A percentile compares a stretch with the other conserved stretches of the same genome.
phyloP scores from a whole-genome alignment of 2,797 vertebrate species.

The Karalla daura region DNA sequence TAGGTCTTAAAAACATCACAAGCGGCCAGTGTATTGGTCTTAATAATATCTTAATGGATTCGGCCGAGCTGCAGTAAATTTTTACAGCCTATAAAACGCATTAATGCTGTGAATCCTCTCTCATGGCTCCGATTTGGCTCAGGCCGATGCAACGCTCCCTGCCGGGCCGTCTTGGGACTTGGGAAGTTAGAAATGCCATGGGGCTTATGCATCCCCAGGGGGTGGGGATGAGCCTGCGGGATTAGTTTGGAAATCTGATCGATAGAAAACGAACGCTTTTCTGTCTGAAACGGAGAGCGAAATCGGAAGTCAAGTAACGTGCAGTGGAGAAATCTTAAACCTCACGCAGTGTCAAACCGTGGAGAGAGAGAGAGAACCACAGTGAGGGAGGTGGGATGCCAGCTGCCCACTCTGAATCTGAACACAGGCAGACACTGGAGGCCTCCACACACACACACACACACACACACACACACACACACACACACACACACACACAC shows the following conservation, averaged over 20 bases:
- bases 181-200: too few relatives aligned
- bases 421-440: conserved; percentile 35
- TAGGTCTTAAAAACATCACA: background rate
- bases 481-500: conserved; percentile 40
- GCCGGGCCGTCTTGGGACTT: too few relatives aligned
- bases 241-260: background rate
- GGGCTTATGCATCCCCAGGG: too few relatives aligned
- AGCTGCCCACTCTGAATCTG: conserved; percentile 39
- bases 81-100: background rate
- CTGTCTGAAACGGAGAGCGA: background rate
- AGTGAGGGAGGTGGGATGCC: background rate
- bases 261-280: background rate
- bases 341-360: too few relatives aligned
- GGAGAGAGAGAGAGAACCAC: background rate
- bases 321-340: too few relatives aligned
- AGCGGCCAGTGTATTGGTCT: background rate
- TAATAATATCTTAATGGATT: background rate
- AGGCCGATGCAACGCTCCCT: too few relatives aligned
- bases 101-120: background rate
- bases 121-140: too few relatives aligned
- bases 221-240: too few relatives aligned
- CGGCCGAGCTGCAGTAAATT: background rate
- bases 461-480: conserved; percentile 41
- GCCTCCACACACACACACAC: conserved; percentile 45
- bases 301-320: too few relatives aligned